phyloP scores from a whole-genome alignment of 2,888 invertebrate species.

The Sycophila texana region DNA sequence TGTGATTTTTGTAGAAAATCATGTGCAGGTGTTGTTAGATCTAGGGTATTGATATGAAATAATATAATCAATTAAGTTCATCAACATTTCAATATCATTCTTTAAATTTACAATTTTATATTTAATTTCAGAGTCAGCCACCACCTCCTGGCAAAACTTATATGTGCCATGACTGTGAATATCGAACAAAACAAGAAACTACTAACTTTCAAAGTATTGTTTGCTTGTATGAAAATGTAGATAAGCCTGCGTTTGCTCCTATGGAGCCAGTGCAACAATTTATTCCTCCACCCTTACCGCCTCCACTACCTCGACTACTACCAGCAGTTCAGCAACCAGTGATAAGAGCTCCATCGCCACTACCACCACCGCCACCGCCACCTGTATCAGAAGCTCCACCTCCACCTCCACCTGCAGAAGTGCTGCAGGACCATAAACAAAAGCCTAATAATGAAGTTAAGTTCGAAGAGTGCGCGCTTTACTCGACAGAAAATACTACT shows the following conservation, averaged over 20 bases:
- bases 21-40: conserved; percentile 59
- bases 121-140: conserved; percentile 50
- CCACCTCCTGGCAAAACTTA: conserved; percentile 58
- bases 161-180: conserved; percentile 59
- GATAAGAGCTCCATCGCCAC: neutral
- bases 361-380: conserved; percentile 18
- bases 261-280: conserved; percentile 3
- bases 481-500: conserved; percentile 39
- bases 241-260: conserved; percentile 5
- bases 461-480: conserved; percentile 35
- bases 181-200: conserved; percentile 45
- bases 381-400: neutral
- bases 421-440: conserved; percentile 54
- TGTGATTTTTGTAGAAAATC: conserved; percentile 59
- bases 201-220: conserved; percentile 41
- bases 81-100: neutral
- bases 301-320: neutral
- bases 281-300: conserved; percentile 19
- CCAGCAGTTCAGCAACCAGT: neutral
- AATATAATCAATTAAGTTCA: conserved; percentile 3
- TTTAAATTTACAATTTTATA: conserved; percentile 17
- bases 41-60: conserved; percentile 50
- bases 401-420: conserved; percentile 43
- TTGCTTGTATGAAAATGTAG: conserved; percentile 38
- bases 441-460: conserved; percentile 51